Base-by-base conservation (phyloP, 2,113 vertebrate species). In the Protomyctophum bolini region DNA sequence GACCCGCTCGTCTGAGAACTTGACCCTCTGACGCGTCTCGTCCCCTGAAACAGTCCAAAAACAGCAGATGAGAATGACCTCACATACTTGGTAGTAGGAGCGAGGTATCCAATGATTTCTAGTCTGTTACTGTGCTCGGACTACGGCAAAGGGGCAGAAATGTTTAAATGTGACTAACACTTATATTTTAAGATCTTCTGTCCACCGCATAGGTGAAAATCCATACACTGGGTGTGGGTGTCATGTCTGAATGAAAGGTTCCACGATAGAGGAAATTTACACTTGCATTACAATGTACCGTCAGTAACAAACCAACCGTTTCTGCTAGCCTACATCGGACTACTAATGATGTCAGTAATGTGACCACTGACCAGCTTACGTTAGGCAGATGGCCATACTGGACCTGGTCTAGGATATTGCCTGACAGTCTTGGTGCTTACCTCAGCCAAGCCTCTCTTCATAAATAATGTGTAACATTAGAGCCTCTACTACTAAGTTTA, bases 11-110 rank as follows among this genome's bases (percentile, higher is more conserved):
- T 99, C 98, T 47, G 95, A 95, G 81, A 97, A 99, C 94, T 99
- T 99, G 89, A 99, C 96, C 93, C 97, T 94, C 95, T 99, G 98
- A 71, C 97, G 95, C 83, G 96, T 98, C 91, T 98, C 98, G 80
- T 99, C 98, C 72, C 98, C 98, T 99, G 96, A 91, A 98, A 96
- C 89, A 97, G 84, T 94, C 94, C 74, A 94, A 93, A 88, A 86
- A 90, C 87, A 84, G 68, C 64, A 79, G 68, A 76, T 91, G 68
- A 93, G 89, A 87, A 70, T 70, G 75, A 82, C 78, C 76, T 88
- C 83, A 76, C 68, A 87, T 81, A 84, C 51, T 77, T 48, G 58
- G 58, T 10, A 79, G 45, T 21, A 61, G 14, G 72, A 66, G 65
- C 85, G 83, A 88, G 47, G 81, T 68, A 75, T 88, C 82, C 83